phyloP scores from a whole-genome alignment of 2,797 vertebrate genomes.

The Cirrhinus molitorella region DNA sequence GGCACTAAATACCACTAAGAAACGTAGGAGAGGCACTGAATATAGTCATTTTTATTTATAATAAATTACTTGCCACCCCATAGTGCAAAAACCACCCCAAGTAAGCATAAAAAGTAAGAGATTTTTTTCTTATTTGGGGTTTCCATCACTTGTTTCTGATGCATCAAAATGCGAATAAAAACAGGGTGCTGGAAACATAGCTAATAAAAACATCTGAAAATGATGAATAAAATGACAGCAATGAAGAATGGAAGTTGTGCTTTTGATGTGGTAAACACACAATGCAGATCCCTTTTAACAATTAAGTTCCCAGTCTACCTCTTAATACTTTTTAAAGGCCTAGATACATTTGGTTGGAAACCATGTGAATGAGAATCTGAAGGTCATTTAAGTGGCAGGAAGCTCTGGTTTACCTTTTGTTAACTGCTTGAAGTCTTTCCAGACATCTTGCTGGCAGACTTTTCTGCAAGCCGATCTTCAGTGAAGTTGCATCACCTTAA shows the following conservation, averaged over 20 bases:
- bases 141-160: too few relatives aligned
- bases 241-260: background rate
- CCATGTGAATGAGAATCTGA: background rate
- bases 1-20: too few relatives aligned
- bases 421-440: slow-evolving; percentile 4
- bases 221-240: background rate
- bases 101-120: too few relatives aligned
- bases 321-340: background rate
- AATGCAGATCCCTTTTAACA: background rate
- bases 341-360: slow-evolving; percentile 4
- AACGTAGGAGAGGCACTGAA: too few relatives aligned
- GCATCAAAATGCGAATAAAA: too few relatives aligned
- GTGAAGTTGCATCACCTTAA: background rate
- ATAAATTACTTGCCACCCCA: too few relatives aligned
- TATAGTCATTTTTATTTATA: too few relatives aligned
- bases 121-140: too few relatives aligned
- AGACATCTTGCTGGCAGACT: slow-evolving; percentile 12
- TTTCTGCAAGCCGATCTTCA: background rate
- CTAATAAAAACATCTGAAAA: background rate
- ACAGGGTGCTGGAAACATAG: too few relatives aligned
- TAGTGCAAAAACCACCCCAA: too few relatives aligned
- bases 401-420: background rate
- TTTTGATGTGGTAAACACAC: background rate
- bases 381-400: background rate
- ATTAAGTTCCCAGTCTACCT: too few relatives aligned